Percentiles rank a stretch among this genome's conserved stretches.
Evolutionary conservation across 2,888 invertebrate genomes (phyloP).

Genomic region (Ypsolopha scabrella): DNA sequence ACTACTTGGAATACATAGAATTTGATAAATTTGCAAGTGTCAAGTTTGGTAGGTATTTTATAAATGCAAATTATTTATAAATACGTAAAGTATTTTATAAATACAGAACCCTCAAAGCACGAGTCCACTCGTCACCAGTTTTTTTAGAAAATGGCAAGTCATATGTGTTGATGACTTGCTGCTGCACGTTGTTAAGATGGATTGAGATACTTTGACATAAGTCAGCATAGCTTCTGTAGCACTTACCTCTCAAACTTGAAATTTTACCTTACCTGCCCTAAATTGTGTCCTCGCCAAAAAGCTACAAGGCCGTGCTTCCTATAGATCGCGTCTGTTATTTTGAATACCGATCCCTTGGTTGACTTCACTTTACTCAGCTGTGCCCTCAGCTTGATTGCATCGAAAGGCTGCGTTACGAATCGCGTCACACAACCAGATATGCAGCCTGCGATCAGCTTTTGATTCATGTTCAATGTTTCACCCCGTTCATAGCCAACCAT

Average conservation of each 20-base stretch:
- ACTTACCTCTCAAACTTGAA: background rate
- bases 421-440: slow-evolving; percentile 29
- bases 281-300: slow-evolving; percentile 95
- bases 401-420: slow-evolving; percentile 79
- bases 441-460: slow-evolving; percentile 44
- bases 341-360: slow-evolving; percentile 73
- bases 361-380: slow-evolving; percentile 83
- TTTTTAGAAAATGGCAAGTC: too few species aligned
- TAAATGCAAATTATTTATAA: too few species aligned
- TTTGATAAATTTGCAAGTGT: too few species aligned
- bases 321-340: slow-evolving; percentile 77
- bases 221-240: too few species aligned
- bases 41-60: too few species aligned
- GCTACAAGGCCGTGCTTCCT: slow-evolving; percentile 86
- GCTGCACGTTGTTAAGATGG: too few species aligned
- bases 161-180: too few species aligned
- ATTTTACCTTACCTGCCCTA: slow-evolving; percentile 78
- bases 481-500: slow-evolving; percentile 47
- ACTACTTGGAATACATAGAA: too few species aligned
- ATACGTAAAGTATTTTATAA: too few species aligned
- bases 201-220: too few species aligned
- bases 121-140: too few species aligned
- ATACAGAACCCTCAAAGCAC: too few species aligned
- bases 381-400: slow-evolving; percentile 94
- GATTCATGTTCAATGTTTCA: slow-evolving; percentile 31